A percentile compares a stretch with the other conserved stretches of the same genome.
Conservation (phyloP, 2,113 vertebrate genomes). For the Eptatretus burgeri region DNA sequence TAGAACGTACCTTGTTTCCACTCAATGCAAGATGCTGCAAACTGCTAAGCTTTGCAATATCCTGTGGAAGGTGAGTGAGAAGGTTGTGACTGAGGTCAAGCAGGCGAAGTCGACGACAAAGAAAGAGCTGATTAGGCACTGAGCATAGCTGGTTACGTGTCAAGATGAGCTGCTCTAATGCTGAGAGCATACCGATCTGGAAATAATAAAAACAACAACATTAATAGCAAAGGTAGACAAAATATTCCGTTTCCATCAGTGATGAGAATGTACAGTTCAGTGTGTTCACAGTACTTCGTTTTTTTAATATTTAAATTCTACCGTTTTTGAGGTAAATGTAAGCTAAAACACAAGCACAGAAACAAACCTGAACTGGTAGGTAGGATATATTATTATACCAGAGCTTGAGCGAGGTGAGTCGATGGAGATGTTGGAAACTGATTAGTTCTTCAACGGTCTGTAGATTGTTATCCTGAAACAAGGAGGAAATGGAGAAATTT, state of each 20-base stretch:
- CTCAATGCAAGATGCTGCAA: constrained; percentile 22
- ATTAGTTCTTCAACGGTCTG: constrained; percentile 23
- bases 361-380: constrained; percentile 12
- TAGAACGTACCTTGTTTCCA: constrained; percentile 15
- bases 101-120: constrained; percentile 17
- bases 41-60: constrained; percentile 16
- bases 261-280: no score
- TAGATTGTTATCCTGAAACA: constrained; percentile 16
- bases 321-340: no score
- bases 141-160: constrained; percentile 21
- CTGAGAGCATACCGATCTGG: constrained; percentile 17
- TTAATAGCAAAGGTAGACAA: no score
- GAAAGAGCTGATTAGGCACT: constrained; percentile 22
- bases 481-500: background rate
- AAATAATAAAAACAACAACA: background rate
- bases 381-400: constrained; percentile 18
- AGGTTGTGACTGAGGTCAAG: constrained; percentile 24
- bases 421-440: constrained; percentile 19
- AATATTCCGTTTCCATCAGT: no score
- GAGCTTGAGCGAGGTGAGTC: constrained; percentile 20
- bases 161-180: constrained; percentile 22
- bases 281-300: no score
- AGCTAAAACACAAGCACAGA: no score
- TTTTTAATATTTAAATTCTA: no score
- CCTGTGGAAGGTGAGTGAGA: constrained; percentile 17